Evolutionary conservation across 2,888 invertebrate genomes (phyloP).

Genomic region (Clepsis dumicolana): DNA sequence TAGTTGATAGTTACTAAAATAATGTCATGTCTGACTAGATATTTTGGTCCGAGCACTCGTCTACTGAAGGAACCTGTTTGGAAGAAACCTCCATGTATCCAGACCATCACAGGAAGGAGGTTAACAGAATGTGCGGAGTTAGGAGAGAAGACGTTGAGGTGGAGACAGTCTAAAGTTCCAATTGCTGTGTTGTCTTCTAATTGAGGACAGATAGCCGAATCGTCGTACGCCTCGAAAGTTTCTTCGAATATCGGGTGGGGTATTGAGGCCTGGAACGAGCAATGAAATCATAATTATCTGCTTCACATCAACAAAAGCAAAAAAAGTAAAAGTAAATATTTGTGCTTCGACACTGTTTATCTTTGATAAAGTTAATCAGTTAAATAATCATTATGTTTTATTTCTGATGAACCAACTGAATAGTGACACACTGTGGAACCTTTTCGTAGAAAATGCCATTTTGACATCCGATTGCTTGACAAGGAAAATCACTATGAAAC

Average conservation of each 20-base stretch:
- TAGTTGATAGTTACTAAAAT: slow-evolving; percentile 44
- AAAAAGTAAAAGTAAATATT: no score
- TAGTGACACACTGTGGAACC: no score
- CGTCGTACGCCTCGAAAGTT: slow-evolving; percentile 61
- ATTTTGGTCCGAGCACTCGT: slow-evolving; percentile 21
- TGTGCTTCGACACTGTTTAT: no score
- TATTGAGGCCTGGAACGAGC: slow-evolving; percentile 54
- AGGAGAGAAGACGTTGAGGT: slow-evolving; percentile 78
- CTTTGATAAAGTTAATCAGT: no score
- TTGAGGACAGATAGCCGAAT: slow-evolving; percentile 64
- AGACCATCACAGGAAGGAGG: slow-evolving; percentile 43
- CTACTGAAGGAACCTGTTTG: slow-evolving; percentile 23
- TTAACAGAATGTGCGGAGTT: slow-evolving; percentile 34
- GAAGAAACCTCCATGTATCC: slow-evolving; percentile 43
- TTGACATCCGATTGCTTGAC: no score
- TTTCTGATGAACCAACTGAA: no score
- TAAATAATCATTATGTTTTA: no score
- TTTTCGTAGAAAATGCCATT: no score
- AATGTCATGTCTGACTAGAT: slow-evolving; percentile 43
- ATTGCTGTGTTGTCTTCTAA: slow-evolving; percentile 48
- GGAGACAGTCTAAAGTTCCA: slow-evolving; percentile 82
- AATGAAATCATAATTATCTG: neutral
- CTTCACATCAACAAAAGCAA: no score
- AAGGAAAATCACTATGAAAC: no score
- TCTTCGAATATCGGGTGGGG: slow-evolving; percentile 55